A percentile compares a stretch with the other conserved stretches of the same genome.
Evolutionary conservation across 2,797 vertebrate species (phyloP).

Genomic region (Choloepus didactylus): DNA sequence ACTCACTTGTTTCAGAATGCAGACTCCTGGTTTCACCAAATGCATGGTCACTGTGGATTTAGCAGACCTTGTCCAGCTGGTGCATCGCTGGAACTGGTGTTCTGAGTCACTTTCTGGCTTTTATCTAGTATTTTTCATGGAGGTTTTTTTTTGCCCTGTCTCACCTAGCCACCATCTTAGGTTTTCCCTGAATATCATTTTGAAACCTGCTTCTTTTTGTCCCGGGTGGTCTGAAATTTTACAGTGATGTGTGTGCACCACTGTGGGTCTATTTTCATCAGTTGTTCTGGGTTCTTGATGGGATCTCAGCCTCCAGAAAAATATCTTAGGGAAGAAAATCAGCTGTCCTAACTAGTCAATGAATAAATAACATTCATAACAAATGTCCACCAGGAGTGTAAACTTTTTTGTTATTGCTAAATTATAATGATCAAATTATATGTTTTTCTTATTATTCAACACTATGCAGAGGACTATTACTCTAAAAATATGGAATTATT

Average conservation of each 20-base stretch:
- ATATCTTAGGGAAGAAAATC: conserved; percentile 1
- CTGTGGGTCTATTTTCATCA: neutral
- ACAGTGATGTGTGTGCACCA: fast-evolving
- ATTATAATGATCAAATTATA: conserved; percentile 41
- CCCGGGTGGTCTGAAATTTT: neutral
- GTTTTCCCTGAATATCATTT: neutral
- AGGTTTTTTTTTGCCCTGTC: too few species aligned
- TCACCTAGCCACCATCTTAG: too few species aligned
- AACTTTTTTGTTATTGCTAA: neutral
- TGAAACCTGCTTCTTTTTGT: neutral
- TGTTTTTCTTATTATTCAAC: conserved; percentile 23
- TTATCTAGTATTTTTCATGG: too few species aligned
- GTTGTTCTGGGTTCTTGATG: neutral
- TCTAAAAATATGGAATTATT: neutral
- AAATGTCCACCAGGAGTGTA: neutral
- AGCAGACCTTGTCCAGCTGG: too few species aligned
- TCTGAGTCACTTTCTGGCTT: too few species aligned
- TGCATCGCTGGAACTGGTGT: too few species aligned
- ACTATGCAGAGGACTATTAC: neutral
- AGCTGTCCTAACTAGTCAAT: neutral
- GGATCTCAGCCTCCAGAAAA: neutral
- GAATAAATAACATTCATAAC: neutral
- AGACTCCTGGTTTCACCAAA: too few species aligned
- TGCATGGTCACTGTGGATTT: too few species aligned
- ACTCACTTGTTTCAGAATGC: too few species aligned